Percentiles rank a stretch among this genome's conserved stretches.
Conservation (phyloP, 2,113 vertebrate species). For the Amazona guildingii region DNA sequence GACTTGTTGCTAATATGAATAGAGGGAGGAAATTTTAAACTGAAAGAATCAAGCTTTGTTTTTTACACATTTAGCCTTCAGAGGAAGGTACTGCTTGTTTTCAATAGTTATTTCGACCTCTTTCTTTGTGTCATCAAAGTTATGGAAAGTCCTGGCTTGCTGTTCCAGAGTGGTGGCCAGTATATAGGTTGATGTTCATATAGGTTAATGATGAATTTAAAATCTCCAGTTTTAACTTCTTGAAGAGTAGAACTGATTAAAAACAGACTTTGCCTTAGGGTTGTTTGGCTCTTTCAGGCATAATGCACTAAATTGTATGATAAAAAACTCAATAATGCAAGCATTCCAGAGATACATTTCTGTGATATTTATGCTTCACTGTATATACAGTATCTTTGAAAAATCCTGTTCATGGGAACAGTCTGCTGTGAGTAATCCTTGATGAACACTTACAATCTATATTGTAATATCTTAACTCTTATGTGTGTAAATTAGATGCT, state of each 20-base stretch:
- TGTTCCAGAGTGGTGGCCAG: not conserved
- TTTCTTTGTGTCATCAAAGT: not conserved
- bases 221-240: not conserved
- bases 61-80: not conserved
- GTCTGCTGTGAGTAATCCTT: not conserved
- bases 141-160: not conserved
- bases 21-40: not conserved
- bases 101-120: not conserved
- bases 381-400: not conserved
- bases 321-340: not conserved
- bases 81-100: not conserved
- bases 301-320: not conserved
- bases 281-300: not conserved
- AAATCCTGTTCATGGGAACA: not conserved
- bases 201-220: not conserved
- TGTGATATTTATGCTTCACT: not conserved
- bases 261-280: not conserved
- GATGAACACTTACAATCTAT: not conserved
- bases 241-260: not conserved
- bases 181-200: not conserved
- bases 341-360: not conserved
- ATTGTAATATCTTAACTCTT: not conserved
- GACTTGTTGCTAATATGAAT: not conserved
- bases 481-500: not conserved
- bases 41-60: not conserved